phyloP scores from a whole-genome alignment of 2,797 vertebrate species.

The Tolypeutes matacus region DNA sequence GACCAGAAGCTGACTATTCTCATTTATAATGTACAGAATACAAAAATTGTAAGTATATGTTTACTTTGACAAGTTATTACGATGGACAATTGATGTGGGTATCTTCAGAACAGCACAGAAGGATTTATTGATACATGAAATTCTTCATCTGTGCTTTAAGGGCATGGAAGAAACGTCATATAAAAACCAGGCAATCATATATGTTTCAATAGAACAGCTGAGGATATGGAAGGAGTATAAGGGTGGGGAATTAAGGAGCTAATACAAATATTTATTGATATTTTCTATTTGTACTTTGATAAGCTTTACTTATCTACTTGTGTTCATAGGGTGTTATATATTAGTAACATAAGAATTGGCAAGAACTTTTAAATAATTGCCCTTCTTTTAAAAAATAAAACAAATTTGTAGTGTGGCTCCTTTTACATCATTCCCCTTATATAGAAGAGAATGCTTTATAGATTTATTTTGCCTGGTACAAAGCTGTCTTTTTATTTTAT shows the following conservation, averaged over 20 bases:
- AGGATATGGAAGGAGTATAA: not conserved
- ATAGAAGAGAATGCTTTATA: not conserved
- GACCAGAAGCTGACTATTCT: not conserved
- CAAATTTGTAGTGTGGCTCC: not conserved
- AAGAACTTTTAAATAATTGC: not conserved
- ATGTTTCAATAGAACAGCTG: not conserved
- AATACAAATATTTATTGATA: not conserved
- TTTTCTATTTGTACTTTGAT: not conserved
- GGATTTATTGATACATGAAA: not conserved
- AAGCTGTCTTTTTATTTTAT: conserved; percentile 7
- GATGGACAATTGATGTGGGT: not conserved
- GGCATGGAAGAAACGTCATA: not conserved
- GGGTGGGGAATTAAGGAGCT: not conserved
- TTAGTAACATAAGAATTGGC: not conserved
- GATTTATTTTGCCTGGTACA: conserved; percentile 35
- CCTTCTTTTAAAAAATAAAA: not conserved
- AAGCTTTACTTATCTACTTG: not conserved
- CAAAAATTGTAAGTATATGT: not conserved
- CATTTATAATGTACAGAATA: not conserved
- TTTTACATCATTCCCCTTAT: not conserved
- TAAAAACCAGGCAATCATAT: not conserved
- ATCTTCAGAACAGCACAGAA: not conserved
- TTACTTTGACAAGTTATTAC: not conserved
- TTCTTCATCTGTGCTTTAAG: not conserved
- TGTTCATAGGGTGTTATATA: not conserved